Base-by-base conservation (phyloP, 2,888 invertebrate genomes). In the Ophion costatus region DNA sequence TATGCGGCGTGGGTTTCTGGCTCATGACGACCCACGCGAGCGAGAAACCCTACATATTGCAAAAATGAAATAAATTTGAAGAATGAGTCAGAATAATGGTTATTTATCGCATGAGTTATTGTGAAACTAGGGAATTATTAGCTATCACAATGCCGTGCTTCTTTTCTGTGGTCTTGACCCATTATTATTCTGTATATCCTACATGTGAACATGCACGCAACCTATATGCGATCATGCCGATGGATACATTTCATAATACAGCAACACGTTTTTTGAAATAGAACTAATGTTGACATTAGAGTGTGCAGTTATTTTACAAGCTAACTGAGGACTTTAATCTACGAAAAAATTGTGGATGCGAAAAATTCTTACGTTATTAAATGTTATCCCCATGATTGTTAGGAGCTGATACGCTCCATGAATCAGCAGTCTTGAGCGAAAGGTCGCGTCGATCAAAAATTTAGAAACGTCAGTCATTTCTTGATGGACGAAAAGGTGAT, bases 291-390 rank as follows among this genome's bases (percentile, higher is more conserved):
- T 38, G 38, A 38, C 9, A 38, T 45, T 10, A 14, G 14, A 14
- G 45, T 45, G 11, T 45, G 10, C 14, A 14, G 45, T 14, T 45
- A 45, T 45, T 45, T 45, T 45, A 11, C 45, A 45, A 14, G 14
- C 1, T 29, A 2, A 29, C 29, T 29, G 29, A 29, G 29, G 29
- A 29, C 29, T 29, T 29, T 29, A 29, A 29, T 29, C 29, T 4
- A 29, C 29, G 29, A 4, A 29, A 29, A 29, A 29, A 29, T 29
- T 2, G 29, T 29, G 29, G 29, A 29, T 29, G 29, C 29, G 29
- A 20, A 67, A 69, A 42, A 80, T 66, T n/a, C 67, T 69, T n/a
- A 69, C 82, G 71, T 77, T 63, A 24, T 70, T 71, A 11, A 82
- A n/a, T 42, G 77, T 77, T 1, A 82, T 29, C 3, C 29, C 29